Base-by-base conservation (phyloP, 2,113 vertebrate genomes). In the Centropristis striata region DNA sequence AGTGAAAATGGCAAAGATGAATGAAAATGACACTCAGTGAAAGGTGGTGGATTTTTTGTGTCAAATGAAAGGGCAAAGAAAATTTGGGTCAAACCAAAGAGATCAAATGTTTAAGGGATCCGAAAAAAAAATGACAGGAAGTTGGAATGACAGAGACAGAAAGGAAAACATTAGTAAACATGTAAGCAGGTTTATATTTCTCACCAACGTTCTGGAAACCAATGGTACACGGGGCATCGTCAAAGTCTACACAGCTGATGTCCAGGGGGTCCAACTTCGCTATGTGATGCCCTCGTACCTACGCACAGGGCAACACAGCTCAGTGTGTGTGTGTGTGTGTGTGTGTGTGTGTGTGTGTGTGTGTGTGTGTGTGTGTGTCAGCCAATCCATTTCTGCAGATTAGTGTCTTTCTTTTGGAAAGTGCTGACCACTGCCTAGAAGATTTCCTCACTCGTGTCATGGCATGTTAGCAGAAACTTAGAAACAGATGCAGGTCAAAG, bases 191-290 rank as follows among this genome's bases (percentile, higher is more conserved):
- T 47, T 64, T 4, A 15, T 32, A 18, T 94, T 96, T 94, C 97
- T 98, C 96, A 99, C 98, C 97, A 75, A 97, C 93, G 63, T 97
- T 96, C 90, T 97, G 96, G 93, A 96, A 96, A 59, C 93, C 93
- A 84, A 97, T 92, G 90, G 95, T 93, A 91, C 97, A 95, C 6
- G 97, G 96, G 1, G 96, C 94, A 85, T 97, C 95, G 81, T 98
- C 97, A 95, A 98, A 98, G 97, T 97, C 96, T 90, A 99, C 97
- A 95, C 96, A 96, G 96, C 96, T 98, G 97, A 98, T 98, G 88
- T 96, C 96, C 94, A 99, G 96, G 69, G 98, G 98, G 95, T 99
- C 97, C 93, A 99, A 91, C 94, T 98, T 98, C 90, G 98, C 97
- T 91, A 97, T 95, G 94, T 97, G 97, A 81, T 99, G 98, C 87